Percentiles rank a stretch among this genome's conserved stretches.
Conservation (phyloP, 2,113 vertebrate genomes). For the Gila orcuttii region DNA sequence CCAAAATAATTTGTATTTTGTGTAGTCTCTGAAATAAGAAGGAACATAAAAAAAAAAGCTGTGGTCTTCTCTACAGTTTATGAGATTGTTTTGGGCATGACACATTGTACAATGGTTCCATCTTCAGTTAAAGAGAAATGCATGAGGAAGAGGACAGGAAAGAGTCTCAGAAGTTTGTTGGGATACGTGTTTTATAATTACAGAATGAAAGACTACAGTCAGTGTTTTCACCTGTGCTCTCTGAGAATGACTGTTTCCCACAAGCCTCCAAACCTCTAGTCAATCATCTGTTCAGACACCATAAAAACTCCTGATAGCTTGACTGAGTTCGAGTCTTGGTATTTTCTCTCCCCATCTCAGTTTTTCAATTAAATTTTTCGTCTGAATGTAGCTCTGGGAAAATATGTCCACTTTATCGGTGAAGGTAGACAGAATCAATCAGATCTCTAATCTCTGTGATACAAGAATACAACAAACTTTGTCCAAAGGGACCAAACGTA, state of each 20-base stretch:
- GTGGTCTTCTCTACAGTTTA: background rate
- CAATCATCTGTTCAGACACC: slow-evolving; percentile 30
- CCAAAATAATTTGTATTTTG: background rate
- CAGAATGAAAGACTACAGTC: slow-evolving; percentile 30
- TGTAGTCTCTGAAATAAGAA: background rate
- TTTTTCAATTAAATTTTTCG: background rate
- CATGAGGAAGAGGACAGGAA: background rate
- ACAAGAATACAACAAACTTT: slow-evolving; percentile 4
- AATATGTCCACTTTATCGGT: slow-evolving; percentile 7
- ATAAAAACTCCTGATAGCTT: slow-evolving; percentile 36
- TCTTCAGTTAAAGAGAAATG: slow-evolving; percentile 1
- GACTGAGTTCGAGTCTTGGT: background rate
- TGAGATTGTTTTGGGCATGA: background rate
- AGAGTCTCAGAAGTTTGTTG: background rate
- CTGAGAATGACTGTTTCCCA: slow-evolving; percentile 51
- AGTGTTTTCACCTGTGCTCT: slow-evolving; percentile 61
- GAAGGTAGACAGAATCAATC: slow-evolving; percentile 26
- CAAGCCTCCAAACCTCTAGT: slow-evolving; percentile 41
- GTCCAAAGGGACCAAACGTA: slow-evolving; percentile 4
- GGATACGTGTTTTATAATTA: slow-evolving; percentile 39
- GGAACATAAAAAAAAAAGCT: background rate
- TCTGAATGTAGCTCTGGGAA: slow-evolving; percentile 22
- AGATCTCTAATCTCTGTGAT: slow-evolving; percentile 2
- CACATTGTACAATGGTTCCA: background rate
- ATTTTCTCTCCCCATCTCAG: slow-evolving; percentile 7